Evolutionary conservation across 2,888 invertebrate species (phyloP), one percentile per base, ranked within the genome.

Genomic region (Caenorhabditis sinica): DNA sequence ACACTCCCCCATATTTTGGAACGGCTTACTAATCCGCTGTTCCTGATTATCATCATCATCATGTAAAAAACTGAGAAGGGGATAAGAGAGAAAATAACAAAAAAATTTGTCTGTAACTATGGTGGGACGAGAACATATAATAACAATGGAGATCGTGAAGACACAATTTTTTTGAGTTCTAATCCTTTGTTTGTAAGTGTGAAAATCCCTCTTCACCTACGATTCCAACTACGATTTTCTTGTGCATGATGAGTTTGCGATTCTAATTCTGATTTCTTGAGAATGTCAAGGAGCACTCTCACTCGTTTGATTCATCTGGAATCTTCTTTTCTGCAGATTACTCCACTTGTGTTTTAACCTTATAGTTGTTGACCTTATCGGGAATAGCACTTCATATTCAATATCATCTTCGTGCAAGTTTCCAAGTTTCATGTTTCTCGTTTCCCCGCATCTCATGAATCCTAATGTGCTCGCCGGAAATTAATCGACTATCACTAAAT

Each of bases 391-490:
- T 15, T 49, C 23, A 9, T 51, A 20, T n/a, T n/a, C n/a, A n/a
- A n/a, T 23, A 51, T 51, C 51, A n/a, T 51, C 20, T 51, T 23
- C 20, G 23, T 51, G n/a, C 23, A 51, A 20, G 20, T 49, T 49
- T 20, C 13, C 20, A n/a, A 49, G 20, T 51, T 23, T 20, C 51
- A 51, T 20, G n/a, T 20, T 49, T 49, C 49, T 20, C 49, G 4
- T 49, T 20, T 20, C 5, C 15, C 17, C 45, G 13, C 5, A 45
- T 17, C 28, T 58, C 28, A 58, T 13, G 23, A 40, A 28, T n/a
- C 53, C 25, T 56, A 69, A 69, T 56, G 51, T 66, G 66, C 43
- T 20, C 15, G 5, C 25, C 56, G 66, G 66, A 68, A 68, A 68
- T 66, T 45, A 49, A 66, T 49, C 8, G 13, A 9, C 43, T 49